Conservation (phyloP, 1,140 invertebrate species). For the Drosophila neocordata region DNA sequence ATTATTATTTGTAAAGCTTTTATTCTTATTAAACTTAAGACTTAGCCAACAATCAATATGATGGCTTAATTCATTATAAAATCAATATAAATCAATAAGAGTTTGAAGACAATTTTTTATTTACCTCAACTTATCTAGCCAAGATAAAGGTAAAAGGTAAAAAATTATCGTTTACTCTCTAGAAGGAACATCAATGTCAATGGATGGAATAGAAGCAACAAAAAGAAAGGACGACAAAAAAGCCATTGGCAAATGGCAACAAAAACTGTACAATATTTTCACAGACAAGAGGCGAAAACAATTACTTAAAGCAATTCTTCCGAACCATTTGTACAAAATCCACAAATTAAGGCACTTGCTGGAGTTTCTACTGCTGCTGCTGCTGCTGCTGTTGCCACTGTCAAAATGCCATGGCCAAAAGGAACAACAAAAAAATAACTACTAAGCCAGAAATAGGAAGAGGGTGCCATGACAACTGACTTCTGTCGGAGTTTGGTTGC, state of each 20-base stretch:
- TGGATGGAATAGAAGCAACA: background rate
- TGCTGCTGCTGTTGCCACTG: constrained; percentile 24
- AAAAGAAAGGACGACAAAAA: constrained; percentile 6
- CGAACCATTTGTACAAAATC: constrained; percentile 76
- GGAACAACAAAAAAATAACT: too few species aligned
- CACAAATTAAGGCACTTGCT: constrained; percentile 79
- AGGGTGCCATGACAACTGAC: constrained; percentile 51
- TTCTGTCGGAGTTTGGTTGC: constrained; percentile 52
- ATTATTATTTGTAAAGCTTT: too few species aligned
- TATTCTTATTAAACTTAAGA: too few species aligned
- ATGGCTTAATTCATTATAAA: background rate
- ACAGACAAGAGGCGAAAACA: constrained; percentile 56
- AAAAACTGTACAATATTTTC: constrained; percentile 25
- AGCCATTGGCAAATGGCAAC: constrained; percentile 36
- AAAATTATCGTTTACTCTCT: background rate
- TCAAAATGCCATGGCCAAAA: constrained; percentile 16
- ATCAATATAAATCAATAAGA: background rate
- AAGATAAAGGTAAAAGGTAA: constrained; percentile 7
- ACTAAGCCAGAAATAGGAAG: background rate
- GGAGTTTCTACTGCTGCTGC: too few species aligned
- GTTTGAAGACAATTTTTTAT: background rate
- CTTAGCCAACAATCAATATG: too few species aligned
- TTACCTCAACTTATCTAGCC: constrained; percentile 2
- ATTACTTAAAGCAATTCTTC: constrained; percentile 80
- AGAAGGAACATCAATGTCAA: constrained; percentile 20